Base-by-base conservation (phyloP, 2,113 vertebrate species). In the Prionailurus viverrinus region DNA sequence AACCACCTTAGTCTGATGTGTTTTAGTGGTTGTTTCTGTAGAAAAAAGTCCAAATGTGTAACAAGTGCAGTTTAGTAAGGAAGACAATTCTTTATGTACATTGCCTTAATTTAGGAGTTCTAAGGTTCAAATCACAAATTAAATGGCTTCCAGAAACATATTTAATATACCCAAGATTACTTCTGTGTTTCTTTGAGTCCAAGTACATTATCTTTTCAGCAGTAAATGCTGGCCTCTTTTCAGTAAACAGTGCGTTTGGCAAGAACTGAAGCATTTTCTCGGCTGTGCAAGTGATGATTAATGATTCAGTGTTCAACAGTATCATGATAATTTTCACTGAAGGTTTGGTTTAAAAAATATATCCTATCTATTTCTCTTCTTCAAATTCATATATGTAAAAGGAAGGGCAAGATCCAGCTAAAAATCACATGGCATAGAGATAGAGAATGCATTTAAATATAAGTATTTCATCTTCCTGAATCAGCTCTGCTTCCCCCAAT, bases 151-250 rank as follows among this genome's bases (percentile, higher is more conserved):
- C 61, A 97, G 95, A 98, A 98, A 78, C 53, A 21, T 14, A 58
- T 96, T 96, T 86, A 97, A 98, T 96, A 96, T 66, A 66, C 9
- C 7, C 48, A 83, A 95, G 12, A 95, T 97, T 98, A 98, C 69
- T 97, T 82, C 65, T 94, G 48, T 71, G 29, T 58, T 95, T 95
- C 29, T 61, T 61, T 23, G 58, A 61, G 58, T 92, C 88, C 31
- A 95, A 98, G 94, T 95, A 94, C 76, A 68, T 97, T 98, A 94
- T 94, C 12, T 41, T 76, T 98, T 98, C 83, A 58, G 2, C 89
- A 74, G 63, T 94, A 95, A 91, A 65, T 45, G 39, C 83, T 95
- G 89, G 88, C 92, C 69, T 48, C 29, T 95, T 91, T 69, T 96
- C 92, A 84, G 80, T 88, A 91, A 79, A 76, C 82, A 83, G 97